These are phyloP conservation scores for Chaenogobius annularis DNA, from an alignment of 2,113 vertebrate species.

Conservation along the genomic window DNA sequence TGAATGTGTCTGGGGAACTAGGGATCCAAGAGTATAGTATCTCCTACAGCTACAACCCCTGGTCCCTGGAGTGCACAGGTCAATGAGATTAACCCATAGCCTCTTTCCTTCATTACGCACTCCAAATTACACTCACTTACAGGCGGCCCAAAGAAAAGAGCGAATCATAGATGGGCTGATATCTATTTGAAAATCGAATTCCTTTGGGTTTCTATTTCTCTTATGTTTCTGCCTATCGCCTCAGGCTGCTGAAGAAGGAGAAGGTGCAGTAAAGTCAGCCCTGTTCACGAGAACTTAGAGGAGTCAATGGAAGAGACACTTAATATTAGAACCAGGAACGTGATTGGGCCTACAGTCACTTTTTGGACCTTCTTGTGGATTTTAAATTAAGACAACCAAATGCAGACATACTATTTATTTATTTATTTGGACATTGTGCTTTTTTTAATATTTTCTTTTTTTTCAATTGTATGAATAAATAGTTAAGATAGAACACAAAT, in stretches of 20 bases:
- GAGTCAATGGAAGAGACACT: slow-evolving; percentile 58
- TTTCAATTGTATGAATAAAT: too few species aligned
- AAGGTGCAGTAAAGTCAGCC: slow-evolving; percentile 67
- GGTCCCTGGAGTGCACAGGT: slow-evolving; percentile 68
- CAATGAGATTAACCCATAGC: slow-evolving; percentile 79
- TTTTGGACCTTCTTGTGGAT: too few species aligned
- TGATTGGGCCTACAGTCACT: too few species aligned
- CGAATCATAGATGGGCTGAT: slow-evolving; percentile 70
- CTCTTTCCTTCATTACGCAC: slow-evolving; percentile 68
- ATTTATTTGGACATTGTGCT: too few species aligned
- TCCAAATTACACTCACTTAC: slow-evolving; percentile 72
- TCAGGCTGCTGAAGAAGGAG: slow-evolving; percentile 51
- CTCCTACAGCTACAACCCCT: slow-evolving; percentile 64
- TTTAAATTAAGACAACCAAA: too few species aligned
- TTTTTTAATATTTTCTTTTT: too few species aligned
- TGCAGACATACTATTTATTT: too few species aligned
- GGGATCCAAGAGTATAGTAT: slow-evolving; percentile 28
- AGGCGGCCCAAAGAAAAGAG: slow-evolving; percentile 53
- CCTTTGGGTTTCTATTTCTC: slow-evolving; percentile 73
- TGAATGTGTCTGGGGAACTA: neutral
- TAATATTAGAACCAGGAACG: slow-evolving; percentile 43
- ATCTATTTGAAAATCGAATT: slow-evolving; percentile 77
- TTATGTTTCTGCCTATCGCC: slow-evolving; percentile 72
- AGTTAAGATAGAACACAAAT: too few species aligned
- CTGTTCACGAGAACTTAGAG: slow-evolving; percentile 65